A percentile compares a stretch with the other conserved stretches of the same genome.
These are phyloP conservation scores for Ecdyonurus torrentis DNA, from an alignment of 2,888 invertebrate species.

Conservation along the genomic window DNA sequence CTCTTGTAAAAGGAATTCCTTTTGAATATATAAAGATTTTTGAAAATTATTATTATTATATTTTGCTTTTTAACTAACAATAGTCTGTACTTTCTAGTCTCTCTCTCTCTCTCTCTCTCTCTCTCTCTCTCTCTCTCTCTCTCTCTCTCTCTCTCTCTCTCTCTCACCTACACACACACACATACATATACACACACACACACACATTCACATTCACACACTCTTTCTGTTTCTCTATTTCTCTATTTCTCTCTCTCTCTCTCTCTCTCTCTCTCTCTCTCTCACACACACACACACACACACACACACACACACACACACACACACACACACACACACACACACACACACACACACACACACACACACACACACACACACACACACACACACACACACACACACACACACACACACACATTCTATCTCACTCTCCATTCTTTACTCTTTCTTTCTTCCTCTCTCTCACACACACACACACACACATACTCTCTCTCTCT, in stretches of 20 bases:
- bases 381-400: constrained; percentile 1
- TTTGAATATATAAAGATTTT: too few species aligned
- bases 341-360: constrained; percentile 1
- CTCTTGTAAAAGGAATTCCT: too few species aligned
- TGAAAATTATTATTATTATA: too few species aligned
- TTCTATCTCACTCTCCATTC: neutral
- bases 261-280: constrained; percentile 9
- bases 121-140: too few species aligned
- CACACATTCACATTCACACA: too few species aligned
- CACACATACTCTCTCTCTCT: too few species aligned
- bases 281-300: constrained; percentile 3
- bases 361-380: constrained; percentile 1
- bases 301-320: constrained; percentile 1
- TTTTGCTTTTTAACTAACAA: too few species aligned
- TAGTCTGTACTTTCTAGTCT: too few species aligned
- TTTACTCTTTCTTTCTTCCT: neutral
- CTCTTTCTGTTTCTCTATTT: constrained; percentile 7
- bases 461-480: constrained; percentile 1
- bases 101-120: too few species aligned
- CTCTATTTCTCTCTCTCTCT: constrained; percentile 7
- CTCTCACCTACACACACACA: too few species aligned
- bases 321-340: constrained; percentile 2
- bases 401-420: constrained; percentile 2
- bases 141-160: too few species aligned
- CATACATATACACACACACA: too few species aligned